Percentiles rank a stretch among this genome's conserved stretches.
Conservation (phyloP, 2,888 invertebrate species). For the Caenorhabditis imperialis region DNA sequence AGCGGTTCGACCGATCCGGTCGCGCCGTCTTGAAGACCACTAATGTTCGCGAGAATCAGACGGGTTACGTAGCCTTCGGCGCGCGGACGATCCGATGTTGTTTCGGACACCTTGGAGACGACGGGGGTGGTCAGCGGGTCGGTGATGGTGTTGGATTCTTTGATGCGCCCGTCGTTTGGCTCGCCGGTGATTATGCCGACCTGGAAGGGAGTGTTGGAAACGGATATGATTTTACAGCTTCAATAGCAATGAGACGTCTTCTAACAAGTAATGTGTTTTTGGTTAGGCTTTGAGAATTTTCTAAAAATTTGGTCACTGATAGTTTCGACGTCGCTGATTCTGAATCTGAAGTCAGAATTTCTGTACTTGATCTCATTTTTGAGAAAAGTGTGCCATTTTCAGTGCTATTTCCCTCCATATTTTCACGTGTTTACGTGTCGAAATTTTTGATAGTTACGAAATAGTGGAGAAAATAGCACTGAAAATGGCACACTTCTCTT, state of each 20-base stretch:
- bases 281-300: no score
- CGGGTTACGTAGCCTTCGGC: conserved; percentile 56
- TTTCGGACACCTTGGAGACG: conserved; percentile 19
- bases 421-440: no score
- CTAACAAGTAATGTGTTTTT: no score
- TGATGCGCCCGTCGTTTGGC: conserved; percentile 54
- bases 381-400: not conserved
- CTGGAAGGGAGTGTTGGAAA: conserved; percentile 1
- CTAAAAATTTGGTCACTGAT: no score
- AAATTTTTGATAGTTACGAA: no score
- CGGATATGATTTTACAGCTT: not conserved
- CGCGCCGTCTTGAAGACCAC: conserved; percentile 36
- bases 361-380: no score
- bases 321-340: no score
- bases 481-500: no score
- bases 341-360: no score
- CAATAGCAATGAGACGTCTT: not conserved
- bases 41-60: conserved; percentile 54
- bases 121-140: conserved; percentile 38
- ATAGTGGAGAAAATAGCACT: no score
- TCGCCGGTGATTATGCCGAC: conserved; percentile 58
- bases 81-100: conserved; percentile 37
- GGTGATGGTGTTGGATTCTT: conserved; percentile 37
- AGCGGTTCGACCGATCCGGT: conserved; percentile 51
- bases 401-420: no score